Base-by-base conservation (phyloP, 35 echinoderm and acorn worm genomes). In the Stichopus chloronotus region DNA sequence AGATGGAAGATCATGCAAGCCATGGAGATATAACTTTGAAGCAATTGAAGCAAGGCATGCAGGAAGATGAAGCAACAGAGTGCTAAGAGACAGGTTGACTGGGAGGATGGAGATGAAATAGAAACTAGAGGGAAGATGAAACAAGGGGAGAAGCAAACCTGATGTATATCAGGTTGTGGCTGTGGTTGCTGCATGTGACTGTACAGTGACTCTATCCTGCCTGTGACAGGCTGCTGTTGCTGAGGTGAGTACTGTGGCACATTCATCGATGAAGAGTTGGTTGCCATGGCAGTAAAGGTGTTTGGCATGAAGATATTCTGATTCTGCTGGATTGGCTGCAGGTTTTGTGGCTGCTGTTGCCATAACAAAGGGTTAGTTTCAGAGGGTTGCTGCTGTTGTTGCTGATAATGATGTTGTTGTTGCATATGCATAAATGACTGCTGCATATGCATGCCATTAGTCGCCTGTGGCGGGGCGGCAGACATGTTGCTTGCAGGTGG, bases 351-450 rank as follows among this genome's bases (percentile, higher is more conserved):
- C 8, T 85, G 82, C 82, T 85, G 82, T 25, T 85, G 82, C 82
- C 82, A 85, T 22, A 58, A 23, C 82, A 85, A 43, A 1, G 30
- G 7, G 82, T 85, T 58, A 60, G 53, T 59, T 5, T 85, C 82
- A 23, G 82, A 56, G 23, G 65, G 59, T 43, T 43, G 0, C 30
- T 0, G 30, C 30, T 43, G 30, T 43, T 43, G 30, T 43, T 43
- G 30, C 30, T 43, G 30, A 43, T 43, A 43, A 43, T 43, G 30
- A 43, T 43, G 30, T 43, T 43, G 30, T 19, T 89, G 59, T 54
- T 89, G 87, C 87, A 89, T 89, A 89, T 89, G 59, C 87, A 89
- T 89, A 19, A 53, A 89, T 89, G 87, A 61, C 87, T 89, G 87
- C n/a, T 89, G 87, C 65, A 89, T 74, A 74, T 89, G 87, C 59